phyloP scores from a whole-genome alignment of 2,113 vertebrate species.

The Orycteropus afer region DNA sequence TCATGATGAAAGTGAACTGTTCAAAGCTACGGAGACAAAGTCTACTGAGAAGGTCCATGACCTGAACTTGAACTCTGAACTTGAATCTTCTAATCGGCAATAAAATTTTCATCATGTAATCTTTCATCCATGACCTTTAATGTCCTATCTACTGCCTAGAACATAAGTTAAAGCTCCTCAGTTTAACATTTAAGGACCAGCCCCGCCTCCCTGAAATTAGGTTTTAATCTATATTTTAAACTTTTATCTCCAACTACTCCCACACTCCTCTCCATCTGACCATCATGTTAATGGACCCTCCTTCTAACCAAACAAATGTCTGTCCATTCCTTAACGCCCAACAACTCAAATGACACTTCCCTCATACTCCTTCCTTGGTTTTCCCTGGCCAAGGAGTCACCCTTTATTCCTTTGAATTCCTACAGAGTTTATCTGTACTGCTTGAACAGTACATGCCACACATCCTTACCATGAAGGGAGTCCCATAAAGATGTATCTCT shows the following conservation, averaged over 20 bases:
- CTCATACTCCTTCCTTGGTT: constrained; percentile 10
- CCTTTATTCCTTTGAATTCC: constrained; percentile 3
- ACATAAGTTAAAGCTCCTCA: constrained; percentile 23
- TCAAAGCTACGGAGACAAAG: neutral
- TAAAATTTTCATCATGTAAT: constrained; percentile 6
- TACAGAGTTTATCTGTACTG: neutral
- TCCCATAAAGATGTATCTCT: constrained; percentile 2
- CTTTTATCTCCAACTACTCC: neutral
- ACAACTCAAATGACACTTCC: constrained; percentile 1
- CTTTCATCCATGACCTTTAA: neutral
- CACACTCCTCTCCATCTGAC: neutral
- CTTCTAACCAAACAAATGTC: neutral
- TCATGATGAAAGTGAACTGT: neutral
- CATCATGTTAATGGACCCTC: neutral
- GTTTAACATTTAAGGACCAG: constrained; percentile 25
- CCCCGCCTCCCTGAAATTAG: neutral
- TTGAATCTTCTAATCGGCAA: neutral
- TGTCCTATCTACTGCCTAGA: neutral
- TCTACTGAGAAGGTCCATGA: neutral
- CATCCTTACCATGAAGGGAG: neutral
- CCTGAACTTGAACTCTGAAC: neutral
- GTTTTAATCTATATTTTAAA: constrained; percentile 42
- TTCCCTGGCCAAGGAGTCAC: constrained; percentile 1
- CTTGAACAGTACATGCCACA: neutral
- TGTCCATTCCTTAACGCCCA: neutral